Conservation (phyloP, 2,888 invertebrate genomes). For the Platynereis dumerilii region DNA sequence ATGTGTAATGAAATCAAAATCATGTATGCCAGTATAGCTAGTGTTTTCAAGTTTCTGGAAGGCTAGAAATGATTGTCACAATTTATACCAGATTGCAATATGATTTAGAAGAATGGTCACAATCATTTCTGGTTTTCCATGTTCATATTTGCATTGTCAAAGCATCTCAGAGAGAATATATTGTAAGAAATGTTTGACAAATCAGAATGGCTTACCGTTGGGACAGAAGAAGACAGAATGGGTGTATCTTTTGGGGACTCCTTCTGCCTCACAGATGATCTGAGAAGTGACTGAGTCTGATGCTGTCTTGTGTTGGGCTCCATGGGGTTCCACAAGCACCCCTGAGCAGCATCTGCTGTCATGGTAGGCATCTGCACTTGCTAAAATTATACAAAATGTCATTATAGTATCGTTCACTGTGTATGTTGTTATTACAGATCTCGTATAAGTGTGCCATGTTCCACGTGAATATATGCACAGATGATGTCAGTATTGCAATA, state of each 20-base stretch:
- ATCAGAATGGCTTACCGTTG: slow-evolving; percentile 61
- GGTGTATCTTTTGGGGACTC: slow-evolving; percentile 77
- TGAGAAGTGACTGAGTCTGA: slow-evolving; percentile 22
- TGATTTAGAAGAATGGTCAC: not conserved
- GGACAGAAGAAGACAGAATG: slow-evolving; percentile 78
- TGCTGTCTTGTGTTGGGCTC: slow-evolving; percentile 3
- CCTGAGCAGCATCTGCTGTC: slow-evolving; percentile 33
- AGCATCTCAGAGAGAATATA: too few relatives aligned
- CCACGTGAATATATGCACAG: too few relatives aligned
- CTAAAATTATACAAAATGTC: slow-evolving; percentile 18
- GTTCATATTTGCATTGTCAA: too few relatives aligned
- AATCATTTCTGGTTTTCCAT: too few relatives aligned
- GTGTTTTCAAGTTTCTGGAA: too few relatives aligned
- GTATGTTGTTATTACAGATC: too few relatives aligned
- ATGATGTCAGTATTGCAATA: too few relatives aligned
- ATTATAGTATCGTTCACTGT: too few relatives aligned
- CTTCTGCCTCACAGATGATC: slow-evolving; percentile 71
- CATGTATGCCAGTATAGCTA: too few relatives aligned
- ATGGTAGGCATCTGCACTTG: slow-evolving; percentile 29
- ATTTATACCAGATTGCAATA: not conserved
- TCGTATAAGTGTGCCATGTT: too few relatives aligned
- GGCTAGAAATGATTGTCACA: not conserved
- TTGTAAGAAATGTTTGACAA: too few relatives aligned
- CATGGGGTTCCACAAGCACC: not conserved
- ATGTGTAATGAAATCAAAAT: too few relatives aligned